phyloP scores from a whole-genome alignment of 2,113 vertebrate species.

The Bubo blakistoni region DNA sequence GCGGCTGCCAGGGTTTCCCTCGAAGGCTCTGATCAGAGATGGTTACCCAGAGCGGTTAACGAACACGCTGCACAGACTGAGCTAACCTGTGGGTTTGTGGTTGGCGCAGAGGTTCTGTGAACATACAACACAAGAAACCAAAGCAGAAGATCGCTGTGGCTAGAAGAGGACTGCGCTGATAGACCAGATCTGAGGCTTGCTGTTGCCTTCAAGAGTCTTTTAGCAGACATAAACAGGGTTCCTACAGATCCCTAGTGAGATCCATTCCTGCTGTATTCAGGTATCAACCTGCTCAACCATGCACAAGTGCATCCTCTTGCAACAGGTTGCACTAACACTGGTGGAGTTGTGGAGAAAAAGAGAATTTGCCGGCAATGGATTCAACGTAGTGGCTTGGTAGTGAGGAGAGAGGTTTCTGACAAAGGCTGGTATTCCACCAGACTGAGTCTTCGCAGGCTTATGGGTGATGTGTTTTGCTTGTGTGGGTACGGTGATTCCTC shows the following conservation, averaged over 20 bases:
- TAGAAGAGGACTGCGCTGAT: not conserved
- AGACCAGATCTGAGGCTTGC: not conserved
- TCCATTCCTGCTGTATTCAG: not conserved
- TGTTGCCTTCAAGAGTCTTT: not conserved
- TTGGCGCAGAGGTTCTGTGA: not conserved
- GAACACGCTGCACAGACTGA: not conserved
- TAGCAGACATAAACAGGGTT: not conserved
- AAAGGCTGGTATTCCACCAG: not conserved
- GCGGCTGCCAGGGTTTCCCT: not conserved
- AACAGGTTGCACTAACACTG: not conserved
- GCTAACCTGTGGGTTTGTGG: not conserved
- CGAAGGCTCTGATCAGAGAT: accelerated
- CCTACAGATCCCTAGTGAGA: not conserved
- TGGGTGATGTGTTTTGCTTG: not conserved
- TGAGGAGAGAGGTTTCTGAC: not conserved
- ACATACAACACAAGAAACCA: not conserved
- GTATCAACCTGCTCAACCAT: not conserved
- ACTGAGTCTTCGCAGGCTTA: not conserved
- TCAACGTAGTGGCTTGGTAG: not conserved
- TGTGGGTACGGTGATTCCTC: not conserved
- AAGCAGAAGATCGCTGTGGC: not conserved
- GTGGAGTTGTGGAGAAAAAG: not conserved
- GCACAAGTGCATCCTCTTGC: not conserved
- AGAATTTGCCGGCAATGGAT: not conserved
- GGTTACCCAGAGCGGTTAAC: not conserved